Base-by-base conservation (phyloP, 2,113 vertebrate species). In the Leptodactylus fuscus region DNA sequence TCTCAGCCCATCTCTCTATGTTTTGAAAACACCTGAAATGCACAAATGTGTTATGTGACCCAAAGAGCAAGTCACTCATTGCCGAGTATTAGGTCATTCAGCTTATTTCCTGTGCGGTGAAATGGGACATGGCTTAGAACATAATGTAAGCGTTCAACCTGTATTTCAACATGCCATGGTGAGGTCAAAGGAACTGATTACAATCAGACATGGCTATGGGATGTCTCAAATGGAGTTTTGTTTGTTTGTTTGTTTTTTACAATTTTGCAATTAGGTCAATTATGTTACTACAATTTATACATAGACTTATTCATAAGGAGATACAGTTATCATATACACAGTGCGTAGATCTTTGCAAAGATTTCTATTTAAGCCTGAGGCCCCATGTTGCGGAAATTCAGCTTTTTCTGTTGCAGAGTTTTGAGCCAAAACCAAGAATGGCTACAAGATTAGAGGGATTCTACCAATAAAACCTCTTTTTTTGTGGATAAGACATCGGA, bases 41-140 rank as follows among this genome's bases (percentile, higher is more conserved):
- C 24, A 82, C 48, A 41, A 73, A 27, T n/a, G 24, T 75, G 70
- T 55, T 38, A 83, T 62, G 53, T 83, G 71, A 73, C 49, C 67
- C 18, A 5, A 11, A 18, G 0, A 32, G 27, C 53, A 69, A 41
- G 29, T 71, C 83, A 70, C 18, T 53, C 75, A 51, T 80, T 79
- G 75, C 46, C 46, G 20, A 24, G 51, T 51, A 55, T 49, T 71
- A 69, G 75, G 29, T 79, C 83, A 80, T 5, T 48, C 7, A 15
- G n/a, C 18, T 71, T 34, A 80, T 46, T 85, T 85, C 74, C 83
- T 85, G 83, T 80, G 20, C 29, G 69, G 51, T 53, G 74, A 70
- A 44, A 62, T 29, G 55, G 62, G 34, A 74, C 24, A 32, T 60
- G 70, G 49, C 9, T 20, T 13, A 38, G 48, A 75, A 48, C 70